Percentiles rank a stretch among this genome's conserved stretches.
These are phyloP conservation scores for Hemicordylus capensis DNA, from an alignment of 2,113 vertebrate species.

Conservation along the genomic window DNA sequence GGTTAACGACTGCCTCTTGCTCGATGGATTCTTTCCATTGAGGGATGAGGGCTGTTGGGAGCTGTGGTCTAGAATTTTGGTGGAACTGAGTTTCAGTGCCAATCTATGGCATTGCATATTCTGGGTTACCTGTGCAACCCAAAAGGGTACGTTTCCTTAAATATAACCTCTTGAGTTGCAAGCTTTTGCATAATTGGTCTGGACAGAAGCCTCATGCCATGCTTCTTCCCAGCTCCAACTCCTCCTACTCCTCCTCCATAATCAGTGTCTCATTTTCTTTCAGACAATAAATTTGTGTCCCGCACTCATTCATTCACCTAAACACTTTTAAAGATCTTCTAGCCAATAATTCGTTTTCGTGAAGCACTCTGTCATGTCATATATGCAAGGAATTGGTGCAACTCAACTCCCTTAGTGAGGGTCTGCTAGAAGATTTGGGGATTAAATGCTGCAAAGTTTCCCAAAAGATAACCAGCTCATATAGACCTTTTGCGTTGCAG, in stretches of 20 bases:
- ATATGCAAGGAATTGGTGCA: background rate
- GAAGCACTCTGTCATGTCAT: background rate
- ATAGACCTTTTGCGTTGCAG: background rate
- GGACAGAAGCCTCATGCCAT: background rate
- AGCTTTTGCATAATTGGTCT: background rate
- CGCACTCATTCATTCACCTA: background rate
- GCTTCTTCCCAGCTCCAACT: background rate
- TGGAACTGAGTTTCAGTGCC: background rate
- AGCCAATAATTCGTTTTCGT: background rate
- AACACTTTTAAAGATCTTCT: background rate
- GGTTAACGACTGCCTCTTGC: background rate
- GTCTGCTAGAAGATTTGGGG: background rate
- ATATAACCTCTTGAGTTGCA: background rate
- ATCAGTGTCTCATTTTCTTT: background rate
- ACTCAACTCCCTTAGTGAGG: background rate
- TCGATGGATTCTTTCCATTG: constrained; percentile 3
- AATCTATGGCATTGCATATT: background rate
- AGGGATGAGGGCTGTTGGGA: constrained; percentile 23
- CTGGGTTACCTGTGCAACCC: background rate
- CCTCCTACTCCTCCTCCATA: background rate
- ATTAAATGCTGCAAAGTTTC: background rate
- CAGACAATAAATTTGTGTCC: background rate
- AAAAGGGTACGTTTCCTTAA: background rate
- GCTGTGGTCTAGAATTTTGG: background rate
- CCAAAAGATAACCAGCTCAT: background rate